phyloP scores from a whole-genome alignment of 2,797 vertebrate genomes.

The Percopsis omiscomaycus region DNA sequence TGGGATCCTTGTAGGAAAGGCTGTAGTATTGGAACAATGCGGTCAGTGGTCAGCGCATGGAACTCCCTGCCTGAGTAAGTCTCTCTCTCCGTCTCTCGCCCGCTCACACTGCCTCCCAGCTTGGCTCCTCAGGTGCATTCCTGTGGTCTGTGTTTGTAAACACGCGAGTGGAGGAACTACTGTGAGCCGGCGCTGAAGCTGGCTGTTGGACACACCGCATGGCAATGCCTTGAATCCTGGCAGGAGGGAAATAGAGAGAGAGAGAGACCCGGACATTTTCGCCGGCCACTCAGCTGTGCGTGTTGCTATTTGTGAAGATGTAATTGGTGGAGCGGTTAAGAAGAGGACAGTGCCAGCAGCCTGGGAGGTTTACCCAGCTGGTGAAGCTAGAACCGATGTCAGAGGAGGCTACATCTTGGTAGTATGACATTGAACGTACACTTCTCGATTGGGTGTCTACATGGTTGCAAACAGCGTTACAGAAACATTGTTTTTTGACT shows the following conservation, averaged over 20 bases:
- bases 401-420: conserved; percentile 12
- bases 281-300: conserved; percentile 43
- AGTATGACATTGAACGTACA: conserved; percentile 5
- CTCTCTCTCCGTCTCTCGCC: conserved; percentile 3
- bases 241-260: not conserved
- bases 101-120: conserved; percentile 14
- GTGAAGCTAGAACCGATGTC: conserved; percentile 45
- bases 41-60: no score
- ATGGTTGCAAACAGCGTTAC: conserved; percentile 9
- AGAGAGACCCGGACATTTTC: not conserved
- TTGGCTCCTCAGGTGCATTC: conserved; percentile 64
- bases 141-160: conserved; percentile 69
- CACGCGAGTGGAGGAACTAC: conserved; percentile 41
- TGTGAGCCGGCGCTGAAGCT: conserved; percentile 30
- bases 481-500: no score
- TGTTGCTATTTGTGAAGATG: conserved; percentile 54
- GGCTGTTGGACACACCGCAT: conserved; percentile 22
- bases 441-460: not conserved
- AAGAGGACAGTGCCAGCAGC: conserved; percentile 34
- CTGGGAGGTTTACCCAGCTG: conserved; percentile 24
- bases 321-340: conserved; percentile 49
- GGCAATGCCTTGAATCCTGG: conserved; percentile 24
- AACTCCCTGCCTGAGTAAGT: not conserved
- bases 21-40: no score
- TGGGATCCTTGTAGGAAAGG: no score